Evolutionary conservation across 2,888 invertebrate species (phyloP).

Genomic region (Icerya purchasi): DNA sequence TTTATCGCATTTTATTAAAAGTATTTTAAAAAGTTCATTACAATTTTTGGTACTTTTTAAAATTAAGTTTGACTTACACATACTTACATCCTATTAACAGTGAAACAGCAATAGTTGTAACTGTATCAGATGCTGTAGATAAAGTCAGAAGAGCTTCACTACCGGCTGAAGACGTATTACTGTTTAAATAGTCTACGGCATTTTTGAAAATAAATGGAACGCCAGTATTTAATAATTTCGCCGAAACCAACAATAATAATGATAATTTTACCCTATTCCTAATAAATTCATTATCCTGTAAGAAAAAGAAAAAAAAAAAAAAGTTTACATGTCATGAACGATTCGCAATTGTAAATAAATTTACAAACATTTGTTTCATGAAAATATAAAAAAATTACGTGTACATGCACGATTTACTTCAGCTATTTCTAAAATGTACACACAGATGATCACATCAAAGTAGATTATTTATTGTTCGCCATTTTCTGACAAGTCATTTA

Average conservation of each 20-base stretch:
- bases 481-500: too few species aligned
- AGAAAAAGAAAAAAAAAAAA: not conserved
- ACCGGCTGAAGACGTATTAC: conserved; percentile 27
- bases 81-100: conserved; percentile 69
- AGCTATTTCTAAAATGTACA: too few species aligned
- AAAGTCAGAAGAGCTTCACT: conserved; percentile 41
- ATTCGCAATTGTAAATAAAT: too few species aligned
- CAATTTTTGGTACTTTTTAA: not conserved
- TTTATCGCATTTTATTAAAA: too few species aligned
- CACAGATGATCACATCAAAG: too few species aligned
- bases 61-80: conserved; percentile 8
- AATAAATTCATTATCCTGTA: conserved; percentile 48
- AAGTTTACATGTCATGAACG: not conserved
- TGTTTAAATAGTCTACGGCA: conserved; percentile 69
- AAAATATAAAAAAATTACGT: too few species aligned
- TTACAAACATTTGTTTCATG: too few species aligned
- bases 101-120: conserved; percentile 54
- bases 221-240: conserved; percentile 69
- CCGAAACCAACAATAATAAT: conserved; percentile 50
- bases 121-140: conserved; percentile 56
- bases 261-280: conserved; percentile 64
- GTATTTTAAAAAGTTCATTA: too few species aligned
- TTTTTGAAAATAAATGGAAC: conserved; percentile 94
- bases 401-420: too few species aligned
- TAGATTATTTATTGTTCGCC: too few species aligned